Evolutionary conservation across 2,888 invertebrate genomes (phyloP).

Genomic region (Amphipyra berbera): DNA sequence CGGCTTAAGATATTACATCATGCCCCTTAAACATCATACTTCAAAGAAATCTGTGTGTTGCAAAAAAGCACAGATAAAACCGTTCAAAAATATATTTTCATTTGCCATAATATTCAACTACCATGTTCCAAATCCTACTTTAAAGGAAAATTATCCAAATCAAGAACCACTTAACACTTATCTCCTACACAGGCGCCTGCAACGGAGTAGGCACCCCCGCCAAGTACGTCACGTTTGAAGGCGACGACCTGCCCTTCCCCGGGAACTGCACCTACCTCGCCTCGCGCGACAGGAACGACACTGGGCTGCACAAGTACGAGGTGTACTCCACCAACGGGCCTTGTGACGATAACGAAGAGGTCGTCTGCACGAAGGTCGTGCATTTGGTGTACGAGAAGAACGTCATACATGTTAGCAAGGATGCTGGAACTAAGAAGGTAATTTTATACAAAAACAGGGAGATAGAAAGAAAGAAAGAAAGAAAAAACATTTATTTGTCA

Average conservation of each 20-base stretch:
- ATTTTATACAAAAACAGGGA: too few relatives aligned
- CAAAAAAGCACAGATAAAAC: too few relatives aligned
- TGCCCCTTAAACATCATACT: too few relatives aligned
- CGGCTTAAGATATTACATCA: too few relatives aligned
- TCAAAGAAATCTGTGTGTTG: too few relatives aligned
- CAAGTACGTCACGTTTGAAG: conserved; percentile 95
- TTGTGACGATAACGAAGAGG: conserved; percentile 88
- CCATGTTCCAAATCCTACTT: too few relatives aligned
- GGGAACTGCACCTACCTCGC: conserved; percentile 96
- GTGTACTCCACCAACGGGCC: conserved; percentile 93
- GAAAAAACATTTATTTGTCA: too few relatives aligned
- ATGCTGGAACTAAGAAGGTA: conserved; percentile 78
- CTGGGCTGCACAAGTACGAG: conserved; percentile 89
- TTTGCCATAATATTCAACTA: too few relatives aligned
- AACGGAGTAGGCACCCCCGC: conserved; percentile 93
- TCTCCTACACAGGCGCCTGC: conserved; percentile 86
- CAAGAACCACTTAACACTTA: not conserved
- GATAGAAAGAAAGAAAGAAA: too few relatives aligned
- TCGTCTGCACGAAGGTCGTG: conserved; percentile 92
- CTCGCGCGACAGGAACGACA: conserved; percentile 90
- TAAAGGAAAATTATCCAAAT: too few relatives aligned
- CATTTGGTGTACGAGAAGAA: conserved; percentile 92
- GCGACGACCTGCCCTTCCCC: conserved; percentile 93
- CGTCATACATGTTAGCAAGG: conserved; percentile 88
- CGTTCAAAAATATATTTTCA: too few relatives aligned